A percentile compares a stretch with the other conserved stretches of the same genome.
phyloP scores from a whole-genome alignment of 2,888 invertebrate species.

The Adela reaumurella region DNA sequence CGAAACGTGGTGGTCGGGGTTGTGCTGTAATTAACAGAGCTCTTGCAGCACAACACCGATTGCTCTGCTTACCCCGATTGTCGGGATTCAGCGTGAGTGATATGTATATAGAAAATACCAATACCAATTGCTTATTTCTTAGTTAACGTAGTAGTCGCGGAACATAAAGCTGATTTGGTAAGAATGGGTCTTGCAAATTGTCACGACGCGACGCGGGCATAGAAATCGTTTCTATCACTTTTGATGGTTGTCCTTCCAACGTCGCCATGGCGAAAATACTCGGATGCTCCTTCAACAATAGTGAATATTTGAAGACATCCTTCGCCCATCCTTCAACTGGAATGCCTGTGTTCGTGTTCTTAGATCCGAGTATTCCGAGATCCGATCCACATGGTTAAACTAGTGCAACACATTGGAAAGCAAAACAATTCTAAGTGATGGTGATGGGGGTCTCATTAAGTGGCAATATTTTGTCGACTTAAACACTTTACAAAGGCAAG shows the following conservation, averaged over 20 bases:
- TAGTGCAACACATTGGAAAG: conserved; percentile 5
- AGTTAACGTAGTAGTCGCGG: conserved; percentile 13
- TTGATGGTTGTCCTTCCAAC: conserved; percentile 9
- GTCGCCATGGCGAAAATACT: conserved; percentile 7
- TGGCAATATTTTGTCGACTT: conserved; percentile 10
- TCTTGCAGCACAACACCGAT: too few species aligned
- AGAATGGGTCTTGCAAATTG: conserved; percentile 12
- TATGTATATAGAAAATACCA: too few species aligned
- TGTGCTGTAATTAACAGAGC: too few species aligned
- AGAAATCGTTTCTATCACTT: conserved; percentile 13
- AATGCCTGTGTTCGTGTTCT: conserved; percentile 4
- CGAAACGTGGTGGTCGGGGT: too few species aligned
- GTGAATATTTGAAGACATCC: conserved; percentile 9
- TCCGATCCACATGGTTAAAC: conserved; percentile 7
- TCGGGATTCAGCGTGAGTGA: too few species aligned
- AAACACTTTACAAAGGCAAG: conserved; percentile 9
- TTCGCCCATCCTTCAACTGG: conserved; percentile 12
- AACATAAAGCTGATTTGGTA: conserved; percentile 12
- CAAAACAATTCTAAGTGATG: conserved; percentile 6
- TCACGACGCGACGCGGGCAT: conserved; percentile 14
- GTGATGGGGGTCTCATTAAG: conserved; percentile 3
- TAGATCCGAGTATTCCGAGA: conserved; percentile 4
- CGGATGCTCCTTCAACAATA: conserved; percentile 13
- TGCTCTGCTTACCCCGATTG: too few species aligned
- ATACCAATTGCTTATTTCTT: conserved; percentile 20